Conservation (phyloP, 2,797 vertebrate species). For the Lophotriccus pileatus region DNA sequence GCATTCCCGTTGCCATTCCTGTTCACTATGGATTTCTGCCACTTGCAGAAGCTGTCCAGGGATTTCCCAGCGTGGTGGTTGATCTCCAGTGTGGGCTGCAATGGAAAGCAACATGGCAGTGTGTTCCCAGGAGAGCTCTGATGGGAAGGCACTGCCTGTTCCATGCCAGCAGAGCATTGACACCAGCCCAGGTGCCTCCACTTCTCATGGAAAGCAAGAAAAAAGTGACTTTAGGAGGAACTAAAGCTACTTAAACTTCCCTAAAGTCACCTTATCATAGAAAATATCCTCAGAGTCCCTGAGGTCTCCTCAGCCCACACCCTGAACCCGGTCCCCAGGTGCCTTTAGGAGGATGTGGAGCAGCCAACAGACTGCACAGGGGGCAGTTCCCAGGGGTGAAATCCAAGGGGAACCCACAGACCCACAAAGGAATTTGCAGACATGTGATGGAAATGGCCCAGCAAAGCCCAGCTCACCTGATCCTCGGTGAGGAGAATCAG, state of each 20-base stretch:
- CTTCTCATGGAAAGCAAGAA: neutral
- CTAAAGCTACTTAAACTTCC: neutral
- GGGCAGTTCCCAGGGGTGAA: neutral
- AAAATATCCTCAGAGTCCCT: neutral
- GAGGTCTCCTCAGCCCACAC: neutral
- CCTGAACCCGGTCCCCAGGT: neutral
- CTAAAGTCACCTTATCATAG: neutral
- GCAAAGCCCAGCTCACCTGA: slow-evolving; percentile 80
- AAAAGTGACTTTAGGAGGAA: neutral
- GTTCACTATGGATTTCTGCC: slow-evolving; percentile 97
- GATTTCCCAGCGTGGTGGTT: slow-evolving; percentile 97
- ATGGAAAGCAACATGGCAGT: neutral
- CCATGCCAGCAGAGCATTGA: neutral
- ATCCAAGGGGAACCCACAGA: neutral
- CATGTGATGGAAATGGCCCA: fast-evolving
- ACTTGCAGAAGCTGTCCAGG: slow-evolving; percentile 98
- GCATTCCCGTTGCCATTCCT: slow-evolving; percentile 91
- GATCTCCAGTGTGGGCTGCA: slow-evolving; percentile 92
- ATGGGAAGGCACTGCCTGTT: neutral
- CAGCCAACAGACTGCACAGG: neutral
- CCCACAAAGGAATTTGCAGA: fast-evolving
- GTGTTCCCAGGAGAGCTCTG: neutral
- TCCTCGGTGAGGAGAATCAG: slow-evolving; percentile 97
- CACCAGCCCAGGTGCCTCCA: neutral
- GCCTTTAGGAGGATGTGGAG: neutral